Conservation (phyloP, 1,140 invertebrate genomes). For the Aphelinus certus region DNA sequence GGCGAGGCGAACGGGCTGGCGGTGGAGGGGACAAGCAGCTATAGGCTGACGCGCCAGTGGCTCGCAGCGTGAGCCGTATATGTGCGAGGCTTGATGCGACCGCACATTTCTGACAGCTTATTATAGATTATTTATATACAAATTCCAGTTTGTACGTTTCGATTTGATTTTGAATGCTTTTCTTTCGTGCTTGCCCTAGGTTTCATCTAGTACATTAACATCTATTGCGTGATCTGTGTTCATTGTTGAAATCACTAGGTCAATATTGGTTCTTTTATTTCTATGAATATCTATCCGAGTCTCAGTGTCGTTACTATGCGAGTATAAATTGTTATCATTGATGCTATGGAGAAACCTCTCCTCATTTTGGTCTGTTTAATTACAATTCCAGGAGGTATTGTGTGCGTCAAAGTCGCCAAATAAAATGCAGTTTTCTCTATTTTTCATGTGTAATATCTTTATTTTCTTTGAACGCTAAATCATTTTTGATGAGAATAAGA, state of each 20-base stretch:
- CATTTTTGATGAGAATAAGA: no score
- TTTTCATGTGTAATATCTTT: no score
- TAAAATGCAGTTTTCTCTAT: no score
- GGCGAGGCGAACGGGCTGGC: no score
- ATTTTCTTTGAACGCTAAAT: no score
- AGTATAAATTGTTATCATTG: not conserved
- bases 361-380: not conserved
- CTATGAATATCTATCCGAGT: not conserved
- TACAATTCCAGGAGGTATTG: constrained; percentile 1
- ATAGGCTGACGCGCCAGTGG: no score
- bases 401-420: constrained; percentile 8
- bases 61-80: no score
- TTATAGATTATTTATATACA: not conserved
- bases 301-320: not conserved
- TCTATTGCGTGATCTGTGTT: not conserved
- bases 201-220: not conserved
- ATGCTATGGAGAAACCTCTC: not conserved
- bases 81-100: no score
- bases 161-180: constrained; percentile 1
- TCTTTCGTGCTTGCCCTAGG: not conserved
- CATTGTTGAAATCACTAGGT: not conserved
- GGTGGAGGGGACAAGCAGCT: no score
- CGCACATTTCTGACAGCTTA: no score
- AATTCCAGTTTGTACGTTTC: not conserved
- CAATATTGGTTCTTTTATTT: not conserved